phyloP scores from a whole-genome alignment of 2,888 invertebrate genomes.

The Altica lythri region DNA sequence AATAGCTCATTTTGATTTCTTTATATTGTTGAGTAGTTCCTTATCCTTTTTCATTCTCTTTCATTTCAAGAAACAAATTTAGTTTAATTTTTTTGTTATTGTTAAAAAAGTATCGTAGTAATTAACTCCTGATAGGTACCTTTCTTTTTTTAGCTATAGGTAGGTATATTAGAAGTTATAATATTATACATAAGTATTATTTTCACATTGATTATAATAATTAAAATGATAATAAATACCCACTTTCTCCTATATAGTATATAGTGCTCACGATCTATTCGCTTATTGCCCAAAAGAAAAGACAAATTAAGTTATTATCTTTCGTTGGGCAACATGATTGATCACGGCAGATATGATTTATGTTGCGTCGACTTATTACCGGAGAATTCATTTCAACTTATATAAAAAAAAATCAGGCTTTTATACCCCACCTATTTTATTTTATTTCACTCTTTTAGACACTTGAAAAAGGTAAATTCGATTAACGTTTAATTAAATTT shows the following conservation, averaged over 20 bases:
- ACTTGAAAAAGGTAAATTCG: not conserved
- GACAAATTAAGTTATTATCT: conserved; percentile 52
- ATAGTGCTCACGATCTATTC: conserved; percentile 15
- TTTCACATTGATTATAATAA: not conserved
- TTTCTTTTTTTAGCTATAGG: no score
- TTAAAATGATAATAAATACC: not conserved
- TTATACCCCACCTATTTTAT: not conserved
- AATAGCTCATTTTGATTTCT: no score
- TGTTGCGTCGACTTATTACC: conserved; percentile 46
- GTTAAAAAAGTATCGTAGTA: no score
- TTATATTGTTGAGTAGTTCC: no score
- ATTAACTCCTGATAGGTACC: no score
- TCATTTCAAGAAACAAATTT: no score
- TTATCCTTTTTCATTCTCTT: no score
- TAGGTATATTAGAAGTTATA: no score
- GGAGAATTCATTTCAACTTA: conserved; percentile 38
- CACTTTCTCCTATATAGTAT: not conserved
- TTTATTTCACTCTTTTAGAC: conserved; percentile 15
- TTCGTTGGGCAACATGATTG: conserved; percentile 48
- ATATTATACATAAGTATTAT: no score
- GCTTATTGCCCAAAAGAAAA: conserved; percentile 35
- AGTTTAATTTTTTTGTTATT: no score
- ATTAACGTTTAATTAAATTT: not conserved
- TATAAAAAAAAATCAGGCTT: conserved; percentile 28
- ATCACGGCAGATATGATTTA: conserved; percentile 52